These are phyloP conservation scores for Caenorhabditis brenneri DNA, from an alignment of 1,140 invertebrate species.

Conservation along the genomic window DNA sequence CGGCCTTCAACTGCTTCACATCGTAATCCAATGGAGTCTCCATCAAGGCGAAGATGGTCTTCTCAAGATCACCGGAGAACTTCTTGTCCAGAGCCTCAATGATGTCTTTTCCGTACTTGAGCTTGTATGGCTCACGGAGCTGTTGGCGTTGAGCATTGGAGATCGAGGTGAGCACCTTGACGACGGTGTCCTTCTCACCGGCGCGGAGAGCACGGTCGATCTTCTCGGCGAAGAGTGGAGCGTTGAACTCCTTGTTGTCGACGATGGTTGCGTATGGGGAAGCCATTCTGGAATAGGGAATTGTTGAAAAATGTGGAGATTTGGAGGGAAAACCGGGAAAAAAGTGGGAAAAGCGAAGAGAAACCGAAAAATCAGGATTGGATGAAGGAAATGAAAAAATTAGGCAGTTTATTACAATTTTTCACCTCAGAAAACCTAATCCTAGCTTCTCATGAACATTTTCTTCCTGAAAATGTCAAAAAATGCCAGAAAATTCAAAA, in stretches of 20 bases:
- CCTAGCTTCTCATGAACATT: too few species aligned
- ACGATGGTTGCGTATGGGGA: conserved; percentile 53
- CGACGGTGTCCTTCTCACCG: conserved; percentile 52
- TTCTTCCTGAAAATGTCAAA: too few species aligned
- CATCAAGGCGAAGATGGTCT: conserved; percentile 50
- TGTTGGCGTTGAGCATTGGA: conserved; percentile 53
- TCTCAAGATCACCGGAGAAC: conserved; percentile 52
- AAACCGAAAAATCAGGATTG: too few species aligned
- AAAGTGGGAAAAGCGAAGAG: background rate
- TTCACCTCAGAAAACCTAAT: too few species aligned
- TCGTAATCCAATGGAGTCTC: conserved; percentile 56
- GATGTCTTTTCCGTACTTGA: conserved; percentile 55
- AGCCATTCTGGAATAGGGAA: conserved; percentile 27
- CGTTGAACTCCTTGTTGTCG: conserved; percentile 43
- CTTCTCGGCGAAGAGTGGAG: conserved; percentile 50
- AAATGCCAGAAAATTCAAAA: too few species aligned
- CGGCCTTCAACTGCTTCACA: conserved; percentile 52
- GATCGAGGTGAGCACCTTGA: conserved; percentile 44
- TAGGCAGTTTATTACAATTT: too few species aligned
- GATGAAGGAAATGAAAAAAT: background rate
- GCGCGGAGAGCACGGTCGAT: conserved; percentile 72
- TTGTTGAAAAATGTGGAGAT: background rate
- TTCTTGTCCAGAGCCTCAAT: conserved; percentile 54
- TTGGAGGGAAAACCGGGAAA: background rate
- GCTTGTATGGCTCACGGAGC: conserved; percentile 54